phyloP scores from a whole-genome alignment of 2,113 vertebrate genomes.

The Perccottus glenii region DNA sequence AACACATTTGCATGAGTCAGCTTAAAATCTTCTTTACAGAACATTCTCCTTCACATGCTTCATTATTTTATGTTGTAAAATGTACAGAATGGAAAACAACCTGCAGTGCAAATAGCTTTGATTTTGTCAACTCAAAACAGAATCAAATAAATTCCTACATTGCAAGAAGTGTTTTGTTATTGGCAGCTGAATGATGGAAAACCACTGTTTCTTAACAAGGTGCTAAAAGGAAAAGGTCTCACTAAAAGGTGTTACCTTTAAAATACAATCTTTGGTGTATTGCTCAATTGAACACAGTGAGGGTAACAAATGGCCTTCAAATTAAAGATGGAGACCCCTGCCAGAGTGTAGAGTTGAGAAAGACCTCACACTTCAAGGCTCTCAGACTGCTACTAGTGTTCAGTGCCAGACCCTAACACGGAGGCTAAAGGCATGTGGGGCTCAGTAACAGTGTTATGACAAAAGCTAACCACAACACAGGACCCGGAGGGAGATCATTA shows the following conservation, averaged over 20 bases:
- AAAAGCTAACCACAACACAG: constrained; percentile 22
- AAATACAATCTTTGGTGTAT: background rate
- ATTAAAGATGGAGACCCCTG: constrained; percentile 3
- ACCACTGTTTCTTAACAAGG: constrained; percentile 1
- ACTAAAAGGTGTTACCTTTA: background rate
- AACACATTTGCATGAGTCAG: constrained; percentile 42
- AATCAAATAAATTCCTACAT: constrained; percentile 13
- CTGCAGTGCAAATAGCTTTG: constrained; percentile 30
- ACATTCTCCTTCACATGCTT: constrained; percentile 22
- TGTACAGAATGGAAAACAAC: constrained; percentile 11
- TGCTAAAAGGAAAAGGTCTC: background rate
- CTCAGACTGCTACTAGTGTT: constrained; percentile 24
- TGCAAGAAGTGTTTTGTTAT: constrained; percentile 11
- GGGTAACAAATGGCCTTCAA: constrained; percentile 16
- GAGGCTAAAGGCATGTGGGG: constrained; percentile 31
- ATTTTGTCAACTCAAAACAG: constrained; percentile 41
- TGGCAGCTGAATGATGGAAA: constrained; percentile 10
- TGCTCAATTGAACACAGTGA: background rate
- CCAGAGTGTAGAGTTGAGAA: constrained; percentile 27
- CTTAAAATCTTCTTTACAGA: constrained; percentile 5
- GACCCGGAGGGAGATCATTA: constrained; percentile 13
- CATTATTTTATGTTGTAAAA: constrained; percentile 23
- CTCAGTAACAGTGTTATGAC: constrained; percentile 27
- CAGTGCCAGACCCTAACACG: constrained; percentile 45
- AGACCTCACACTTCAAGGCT: constrained; percentile 41